A percentile compares a stretch with the other conserved stretches of the same genome.
phyloP scores from a whole-genome alignment of 2,797 vertebrate genomes.

The Hypotaenidia okinawae region DNA sequence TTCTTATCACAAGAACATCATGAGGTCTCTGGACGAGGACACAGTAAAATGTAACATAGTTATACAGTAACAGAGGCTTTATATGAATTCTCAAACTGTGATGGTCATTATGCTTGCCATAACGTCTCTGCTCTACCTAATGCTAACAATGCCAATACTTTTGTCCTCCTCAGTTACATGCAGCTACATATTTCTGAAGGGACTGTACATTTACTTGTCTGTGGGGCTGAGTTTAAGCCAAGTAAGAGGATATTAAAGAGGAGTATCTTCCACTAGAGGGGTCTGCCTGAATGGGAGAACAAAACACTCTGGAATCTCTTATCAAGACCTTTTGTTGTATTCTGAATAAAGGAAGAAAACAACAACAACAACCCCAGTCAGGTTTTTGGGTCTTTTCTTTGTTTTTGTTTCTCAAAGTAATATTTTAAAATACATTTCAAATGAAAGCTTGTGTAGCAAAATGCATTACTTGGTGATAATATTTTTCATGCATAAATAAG shows the following conservation, averaged over 20 bases:
- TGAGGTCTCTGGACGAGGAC: background rate
- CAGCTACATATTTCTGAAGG: background rate
- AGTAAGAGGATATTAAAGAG: background rate
- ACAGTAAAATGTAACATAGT: background rate
- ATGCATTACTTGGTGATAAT: background rate
- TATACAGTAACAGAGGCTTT: background rate
- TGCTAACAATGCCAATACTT: background rate
- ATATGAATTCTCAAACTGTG: background rate
- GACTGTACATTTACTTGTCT: background rate
- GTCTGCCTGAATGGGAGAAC: background rate
- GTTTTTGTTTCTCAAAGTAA: background rate
- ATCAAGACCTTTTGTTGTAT: background rate
- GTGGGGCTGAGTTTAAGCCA: background rate
- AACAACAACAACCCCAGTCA: accelerated
- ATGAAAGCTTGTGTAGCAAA: background rate
- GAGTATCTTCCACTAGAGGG: background rate
- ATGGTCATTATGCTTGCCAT: background rate
- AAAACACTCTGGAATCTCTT: background rate
- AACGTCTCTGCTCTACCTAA: background rate
- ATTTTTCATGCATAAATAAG: background rate
- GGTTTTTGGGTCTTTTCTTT: background rate
- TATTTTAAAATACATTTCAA: background rate
- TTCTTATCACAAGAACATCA: background rate
- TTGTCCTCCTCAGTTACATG: background rate
- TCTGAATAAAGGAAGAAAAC: background rate